Evolutionary conservation across 2,113 vertebrate genomes (phyloP), one percentile per base, ranked within the genome.

Genomic region (Plotosus lineatus): DNA sequence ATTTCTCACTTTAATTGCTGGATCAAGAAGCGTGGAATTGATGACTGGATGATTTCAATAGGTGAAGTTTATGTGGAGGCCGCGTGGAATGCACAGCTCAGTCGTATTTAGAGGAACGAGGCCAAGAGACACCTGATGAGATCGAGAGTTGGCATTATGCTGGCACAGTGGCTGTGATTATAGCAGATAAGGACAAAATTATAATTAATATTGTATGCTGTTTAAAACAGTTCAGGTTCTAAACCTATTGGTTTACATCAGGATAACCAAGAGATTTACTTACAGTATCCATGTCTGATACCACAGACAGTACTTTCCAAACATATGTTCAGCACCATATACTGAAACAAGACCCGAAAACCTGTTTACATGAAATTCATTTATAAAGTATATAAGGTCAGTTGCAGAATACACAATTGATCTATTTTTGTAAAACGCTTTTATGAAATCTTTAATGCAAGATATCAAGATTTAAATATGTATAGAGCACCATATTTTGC

Each of bases 81-180:
- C 21, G 3, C 28, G 60, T 78, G 31, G 31, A 46, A 40, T 44
- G 15, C 53, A 14, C 38, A 2, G 19, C 68, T 78, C 48, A 31
- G 44, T n/a, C 10, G 33, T 74, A 66, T 84, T 75, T 26, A 83
- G 71, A 48, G 40, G 79, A 50, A 86, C 84, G 40, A 80, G 63
- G 33, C 71, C 61, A 10, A 78, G 81, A 84, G 85, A 89, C 78
- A 82, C 87, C 85, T 90, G 88, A 92, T 90, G 73, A 88, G 90
- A 90, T 93, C 91, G 84, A 85, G 71, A 80, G 79, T 73, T n/a
- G n/a, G n/a, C n/a, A n/a, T 85, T 81, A 84, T 85, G 85, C 78
- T 58, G 90, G 90, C 91, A 91, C 40, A 87, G 80, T 83, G 81
- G 51, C 80, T 86, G 51, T 85, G 90, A 91, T 90, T 89, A 90